A percentile compares a stretch with the other conserved stretches of the same genome.
Evolutionary conservation across 2,797 vertebrate species (phyloP).

Genomic region (Melanogrammus aeglefinus): DNA sequence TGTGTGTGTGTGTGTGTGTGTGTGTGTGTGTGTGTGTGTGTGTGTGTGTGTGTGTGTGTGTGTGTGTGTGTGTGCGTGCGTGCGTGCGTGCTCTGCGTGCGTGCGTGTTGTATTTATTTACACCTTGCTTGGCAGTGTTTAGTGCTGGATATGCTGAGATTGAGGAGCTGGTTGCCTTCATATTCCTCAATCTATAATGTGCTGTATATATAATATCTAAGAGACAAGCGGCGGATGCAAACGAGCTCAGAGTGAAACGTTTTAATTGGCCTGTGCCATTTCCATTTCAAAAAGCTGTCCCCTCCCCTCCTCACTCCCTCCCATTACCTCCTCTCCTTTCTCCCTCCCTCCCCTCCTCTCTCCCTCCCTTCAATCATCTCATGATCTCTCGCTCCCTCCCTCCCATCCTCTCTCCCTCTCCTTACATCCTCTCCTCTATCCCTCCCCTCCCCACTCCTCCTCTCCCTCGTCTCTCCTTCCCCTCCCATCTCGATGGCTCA

Average conservation of each 20-base stretch:
- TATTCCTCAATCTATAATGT: constrained; percentile 73
- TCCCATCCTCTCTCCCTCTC: constrained; percentile 48
- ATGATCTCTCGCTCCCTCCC: constrained; percentile 18
- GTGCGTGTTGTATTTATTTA: constrained; percentile 33
- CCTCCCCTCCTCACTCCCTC: constrained; percentile 36
- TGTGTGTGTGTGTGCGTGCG: constrained; percentile 20
- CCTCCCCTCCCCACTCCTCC: constrained; percentile 50
- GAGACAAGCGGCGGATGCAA: constrained; percentile 64
- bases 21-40: constrained; percentile 38
- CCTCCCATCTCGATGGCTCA: constrained; percentile 15
- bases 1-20: constrained; percentile 24
- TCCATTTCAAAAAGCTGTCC: constrained; percentile 72
- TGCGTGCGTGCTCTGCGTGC: constrained; percentile 14
- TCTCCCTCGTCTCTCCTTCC: constrained; percentile 16
- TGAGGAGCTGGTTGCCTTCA: constrained; percentile 64
- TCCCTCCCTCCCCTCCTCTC: constrained; percentile 56
- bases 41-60: constrained; percentile 37
- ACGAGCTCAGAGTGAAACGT: constrained; percentile 70
- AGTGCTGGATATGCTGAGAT: constrained; percentile 59
- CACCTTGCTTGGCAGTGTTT: constrained; percentile 30
- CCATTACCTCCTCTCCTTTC: background rate
- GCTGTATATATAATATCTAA: constrained; percentile 71
- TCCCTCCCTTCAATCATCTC: constrained; percentile 31
- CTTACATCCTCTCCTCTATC: constrained; percentile 36
- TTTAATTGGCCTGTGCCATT: constrained; percentile 74